These are phyloP conservation scores for Stegodyphus mimosarum DNA, from an alignment of 1,140 invertebrate genomes.

Conservation along the genomic window DNA sequence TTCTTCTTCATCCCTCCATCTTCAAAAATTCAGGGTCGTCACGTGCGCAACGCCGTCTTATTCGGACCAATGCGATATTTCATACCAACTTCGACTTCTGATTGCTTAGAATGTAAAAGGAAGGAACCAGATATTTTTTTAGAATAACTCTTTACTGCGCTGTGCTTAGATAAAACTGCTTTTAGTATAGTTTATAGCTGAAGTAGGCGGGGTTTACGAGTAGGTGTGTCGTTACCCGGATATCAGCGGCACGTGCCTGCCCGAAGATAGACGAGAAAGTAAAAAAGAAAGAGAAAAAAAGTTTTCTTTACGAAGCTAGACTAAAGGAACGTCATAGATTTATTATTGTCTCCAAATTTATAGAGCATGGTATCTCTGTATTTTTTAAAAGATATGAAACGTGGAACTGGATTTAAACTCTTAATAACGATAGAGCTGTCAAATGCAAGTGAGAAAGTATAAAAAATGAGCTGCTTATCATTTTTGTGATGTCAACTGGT, in stretches of 20 bases:
- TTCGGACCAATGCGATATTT: too few species aligned
- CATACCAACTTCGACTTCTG: too few species aligned
- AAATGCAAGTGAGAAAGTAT: background rate
- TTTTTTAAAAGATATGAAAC: background rate
- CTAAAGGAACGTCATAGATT: background rate
- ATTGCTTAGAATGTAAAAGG: too few species aligned
- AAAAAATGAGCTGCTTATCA: background rate
- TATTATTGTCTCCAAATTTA: background rate
- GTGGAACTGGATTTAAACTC: background rate
- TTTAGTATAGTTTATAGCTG: too few species aligned
- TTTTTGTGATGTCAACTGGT: background rate
- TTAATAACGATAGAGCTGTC: background rate
- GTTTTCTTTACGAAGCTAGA: background rate
- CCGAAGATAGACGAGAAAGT: background rate
- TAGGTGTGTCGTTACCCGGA: background rate
- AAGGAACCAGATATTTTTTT: too few species aligned
- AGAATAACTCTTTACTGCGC: too few species aligned
- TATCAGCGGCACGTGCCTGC: background rate
- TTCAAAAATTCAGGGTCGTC: too few species aligned
- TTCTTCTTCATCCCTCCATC: too few species aligned
- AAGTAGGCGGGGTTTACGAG: background rate
- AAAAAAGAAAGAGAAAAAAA: background rate
- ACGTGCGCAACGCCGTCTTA: too few species aligned
- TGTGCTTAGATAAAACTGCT: too few species aligned
- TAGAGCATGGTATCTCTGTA: background rate